phyloP scores from a whole-genome alignment of 2,797 vertebrate genomes.

The Thripadectes ignobilis region DNA sequence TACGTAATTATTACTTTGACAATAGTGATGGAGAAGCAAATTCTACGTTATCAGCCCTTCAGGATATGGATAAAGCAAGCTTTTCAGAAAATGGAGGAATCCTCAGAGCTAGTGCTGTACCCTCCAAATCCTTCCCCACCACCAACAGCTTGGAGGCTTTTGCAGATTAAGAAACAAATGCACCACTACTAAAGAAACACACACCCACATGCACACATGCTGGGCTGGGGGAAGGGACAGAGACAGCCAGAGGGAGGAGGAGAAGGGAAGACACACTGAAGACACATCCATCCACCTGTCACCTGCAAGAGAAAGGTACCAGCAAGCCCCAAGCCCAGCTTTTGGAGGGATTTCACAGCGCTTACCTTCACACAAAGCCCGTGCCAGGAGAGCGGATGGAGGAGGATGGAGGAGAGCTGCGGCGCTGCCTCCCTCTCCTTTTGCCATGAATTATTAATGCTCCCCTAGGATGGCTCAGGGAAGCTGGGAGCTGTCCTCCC shows the following conservation, averaged over 20 bases:
- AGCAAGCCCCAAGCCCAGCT: not conserved
- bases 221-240: slow-evolving; percentile 23
- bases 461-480: not conserved
- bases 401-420: not conserved
- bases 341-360: not conserved
- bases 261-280: not conserved
- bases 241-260: not conserved
- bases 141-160: slow-evolving; percentile 10
- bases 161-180: slow-evolving; percentile 41
- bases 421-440: not conserved
- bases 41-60: not conserved
- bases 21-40: not conserved
- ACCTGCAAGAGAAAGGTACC: not conserved
- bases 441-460: slow-evolving; percentile 56
- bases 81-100: not conserved
- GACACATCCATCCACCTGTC: not conserved
- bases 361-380: slow-evolving; percentile 33
- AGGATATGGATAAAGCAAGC: not conserved
- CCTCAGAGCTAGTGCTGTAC: not conserved
- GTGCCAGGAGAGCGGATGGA: not conserved
- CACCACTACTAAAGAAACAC: slow-evolving; percentile 4
- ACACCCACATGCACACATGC: slow-evolving; percentile 18
- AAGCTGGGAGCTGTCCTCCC: not conserved
- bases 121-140: not conserved
- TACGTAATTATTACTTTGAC: not conserved